Evolutionary conservation across 2,113 vertebrate species (phyloP).

Genomic region (Microcebus tavaratra): DNA sequence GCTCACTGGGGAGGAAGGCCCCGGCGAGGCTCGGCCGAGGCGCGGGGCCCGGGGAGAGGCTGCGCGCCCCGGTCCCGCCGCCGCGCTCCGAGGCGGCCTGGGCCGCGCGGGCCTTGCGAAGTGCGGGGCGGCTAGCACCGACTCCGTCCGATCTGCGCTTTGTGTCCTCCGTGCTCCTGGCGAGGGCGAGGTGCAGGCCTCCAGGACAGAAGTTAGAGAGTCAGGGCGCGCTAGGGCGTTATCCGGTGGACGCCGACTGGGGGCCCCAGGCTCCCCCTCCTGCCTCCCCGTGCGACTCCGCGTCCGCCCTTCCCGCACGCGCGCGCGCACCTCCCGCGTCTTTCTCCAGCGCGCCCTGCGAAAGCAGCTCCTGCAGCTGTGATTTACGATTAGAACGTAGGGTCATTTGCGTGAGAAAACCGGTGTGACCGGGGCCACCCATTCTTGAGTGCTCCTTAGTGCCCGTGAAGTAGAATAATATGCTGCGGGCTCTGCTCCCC

Average conservation of each 20-base stretch:
- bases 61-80: rapidly evolving
- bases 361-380: not conserved
- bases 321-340: rapidly evolving
- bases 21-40: not conserved
- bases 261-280: not conserved
- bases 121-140: rapidly evolving
- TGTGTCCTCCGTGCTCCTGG: not conserved
- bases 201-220: not conserved
- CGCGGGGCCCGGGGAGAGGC: not conserved
- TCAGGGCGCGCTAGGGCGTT: not conserved
- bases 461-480: not conserved
- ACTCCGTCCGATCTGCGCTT: rapidly evolving
- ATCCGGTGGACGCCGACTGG: not conserved
- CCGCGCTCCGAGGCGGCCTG: not conserved
- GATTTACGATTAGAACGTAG: not conserved
- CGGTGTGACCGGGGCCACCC: not conserved
- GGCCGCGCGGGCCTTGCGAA: rapidly evolving
- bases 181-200: not conserved
- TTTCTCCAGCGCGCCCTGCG: too few relatives aligned
- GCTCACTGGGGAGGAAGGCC: constrained; percentile 24
- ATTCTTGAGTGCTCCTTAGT: not conserved
- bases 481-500: not conserved
- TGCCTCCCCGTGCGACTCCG: not conserved
- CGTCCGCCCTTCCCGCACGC: too few relatives aligned
- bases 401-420: not conserved